Conservation (phyloP, 2,888 invertebrate species). For the Dicycla oo region DNA sequence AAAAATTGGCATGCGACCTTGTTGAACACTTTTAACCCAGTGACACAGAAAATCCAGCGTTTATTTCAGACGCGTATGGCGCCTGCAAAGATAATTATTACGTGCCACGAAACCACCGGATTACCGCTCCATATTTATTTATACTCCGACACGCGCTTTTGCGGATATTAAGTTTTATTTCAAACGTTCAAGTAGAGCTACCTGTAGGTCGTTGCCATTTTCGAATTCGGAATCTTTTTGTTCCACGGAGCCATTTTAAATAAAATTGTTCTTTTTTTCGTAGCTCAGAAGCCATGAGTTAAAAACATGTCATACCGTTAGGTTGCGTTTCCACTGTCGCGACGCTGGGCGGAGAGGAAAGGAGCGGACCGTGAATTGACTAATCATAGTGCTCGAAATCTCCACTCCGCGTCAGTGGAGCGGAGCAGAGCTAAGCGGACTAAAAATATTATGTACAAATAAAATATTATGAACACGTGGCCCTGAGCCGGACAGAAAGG, state of each 20-base stretch:
- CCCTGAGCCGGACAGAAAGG: too few species aligned
- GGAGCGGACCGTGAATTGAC: too few species aligned
- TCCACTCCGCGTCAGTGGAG: too few species aligned
- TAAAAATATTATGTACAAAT: too few species aligned
- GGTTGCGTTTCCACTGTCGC: too few species aligned
- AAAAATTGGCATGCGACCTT: slow-evolving; percentile 68
- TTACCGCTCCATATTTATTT: slow-evolving; percentile 57
- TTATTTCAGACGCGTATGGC: slow-evolving; percentile 68
- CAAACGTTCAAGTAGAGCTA: neutral
- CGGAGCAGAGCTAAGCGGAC: too few species aligned
- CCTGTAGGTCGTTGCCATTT: slow-evolving; percentile 5
- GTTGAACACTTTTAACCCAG: slow-evolving; percentile 69
- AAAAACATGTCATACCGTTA: neutral
- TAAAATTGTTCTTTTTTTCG: neutral
- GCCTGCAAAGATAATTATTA: slow-evolving; percentile 63
- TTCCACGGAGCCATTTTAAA: neutral
- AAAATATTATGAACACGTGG: too few species aligned
- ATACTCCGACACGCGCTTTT: slow-evolving; percentile 48
- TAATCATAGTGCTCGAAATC: too few species aligned
- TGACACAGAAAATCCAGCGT: slow-evolving; percentile 70
- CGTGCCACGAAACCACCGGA: slow-evolving; percentile 45
- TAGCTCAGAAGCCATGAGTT: too few species aligned
- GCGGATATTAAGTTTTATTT: slow-evolving; percentile 20
- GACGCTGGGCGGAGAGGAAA: too few species aligned
- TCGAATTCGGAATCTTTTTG: neutral